phyloP scores from a whole-genome alignment of 2,797 vertebrate genomes.

The Xyrichtys novacula region DNA sequence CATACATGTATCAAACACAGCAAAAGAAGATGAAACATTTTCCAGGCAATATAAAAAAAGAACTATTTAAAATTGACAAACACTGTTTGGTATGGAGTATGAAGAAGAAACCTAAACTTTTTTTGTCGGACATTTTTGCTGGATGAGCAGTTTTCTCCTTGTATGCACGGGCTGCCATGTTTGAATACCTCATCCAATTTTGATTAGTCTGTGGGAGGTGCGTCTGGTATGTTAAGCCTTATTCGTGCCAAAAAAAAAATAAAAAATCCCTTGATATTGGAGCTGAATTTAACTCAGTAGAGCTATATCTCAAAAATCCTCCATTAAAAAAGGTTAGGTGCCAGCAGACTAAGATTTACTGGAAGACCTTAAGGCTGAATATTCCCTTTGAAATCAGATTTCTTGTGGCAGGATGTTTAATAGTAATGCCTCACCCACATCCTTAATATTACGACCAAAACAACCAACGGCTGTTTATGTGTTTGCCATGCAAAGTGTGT shows the following conservation, averaged over 20 bases:
- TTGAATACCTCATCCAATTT: slow-evolving; percentile 13
- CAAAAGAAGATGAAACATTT: background rate
- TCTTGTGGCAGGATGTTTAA: background rate
- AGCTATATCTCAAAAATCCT: background rate
- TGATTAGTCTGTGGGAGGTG: slow-evolving; percentile 1
- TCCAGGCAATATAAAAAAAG: background rate
- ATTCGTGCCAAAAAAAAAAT: background rate
- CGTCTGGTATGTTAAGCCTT: background rate
- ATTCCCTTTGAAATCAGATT: background rate
- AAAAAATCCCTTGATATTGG: background rate
- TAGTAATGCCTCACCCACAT: background rate
- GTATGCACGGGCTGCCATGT: slow-evolving; percentile 5
- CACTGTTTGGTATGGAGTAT: no score
- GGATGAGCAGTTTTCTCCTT: background rate
- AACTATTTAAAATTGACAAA: background rate
- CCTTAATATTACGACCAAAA: background rate
- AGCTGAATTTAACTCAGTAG: background rate
- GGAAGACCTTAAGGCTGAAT: background rate
- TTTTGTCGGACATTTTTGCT: background rate
- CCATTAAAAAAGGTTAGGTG: background rate
- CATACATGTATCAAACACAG: background rate
- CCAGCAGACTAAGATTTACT: no score
- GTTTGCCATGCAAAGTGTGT: background rate
- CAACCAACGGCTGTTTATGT: background rate
- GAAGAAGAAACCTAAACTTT: slow-evolving; percentile 3